These are phyloP conservation scores for Bugulina stolonifera DNA, from an alignment of 2,888 invertebrate species.

Conservation along the genomic window DNA sequence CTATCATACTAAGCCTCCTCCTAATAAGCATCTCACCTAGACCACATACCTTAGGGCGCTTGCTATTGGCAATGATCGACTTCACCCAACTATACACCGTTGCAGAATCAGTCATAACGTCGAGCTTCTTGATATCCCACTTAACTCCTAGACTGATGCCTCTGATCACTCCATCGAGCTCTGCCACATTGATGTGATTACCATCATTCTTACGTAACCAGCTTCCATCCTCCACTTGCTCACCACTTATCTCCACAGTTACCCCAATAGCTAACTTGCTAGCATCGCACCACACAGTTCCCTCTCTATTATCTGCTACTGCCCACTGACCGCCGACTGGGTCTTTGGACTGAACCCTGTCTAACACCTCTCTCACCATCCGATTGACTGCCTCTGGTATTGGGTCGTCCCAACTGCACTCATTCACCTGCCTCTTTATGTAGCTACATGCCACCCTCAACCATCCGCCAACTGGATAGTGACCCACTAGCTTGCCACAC, in stretches of 20 bases:
- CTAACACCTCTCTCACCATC: too few species aligned
- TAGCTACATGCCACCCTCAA: too few species aligned
- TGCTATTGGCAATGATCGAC: slow-evolving; percentile 6
- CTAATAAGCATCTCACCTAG: not conserved
- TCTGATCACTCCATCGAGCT: slow-evolving; percentile 26
- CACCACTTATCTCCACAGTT: slow-evolving; percentile 3
- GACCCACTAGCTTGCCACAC: too few species aligned
- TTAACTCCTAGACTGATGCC: slow-evolving; percentile 18
- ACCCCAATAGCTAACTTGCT: slow-evolving; percentile 24
- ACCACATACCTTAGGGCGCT: not conserved
- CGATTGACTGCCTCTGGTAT: too few species aligned
- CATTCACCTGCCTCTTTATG: too few species aligned
- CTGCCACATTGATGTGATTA: slow-evolving; percentile 25
- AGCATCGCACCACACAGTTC: slow-evolving; percentile 22
- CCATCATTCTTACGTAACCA: slow-evolving; percentile 25
- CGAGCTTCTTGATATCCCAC: slow-evolving; percentile 1
- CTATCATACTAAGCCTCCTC: slow-evolving; percentile 3
- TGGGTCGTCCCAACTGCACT: too few species aligned
- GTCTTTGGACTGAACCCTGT: not conserved
- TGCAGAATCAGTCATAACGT: slow-evolving; percentile 22
- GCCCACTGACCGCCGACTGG: slow-evolving; percentile 27
- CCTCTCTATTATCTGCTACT: slow-evolving; percentile 25
- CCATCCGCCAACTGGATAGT: too few species aligned
- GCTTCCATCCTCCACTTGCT: not conserved
- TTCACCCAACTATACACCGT: slow-evolving; percentile 23